phyloP scores from a whole-genome alignment of 2,888 invertebrate species.

The Pyrocoelia pectoralis region DNA sequence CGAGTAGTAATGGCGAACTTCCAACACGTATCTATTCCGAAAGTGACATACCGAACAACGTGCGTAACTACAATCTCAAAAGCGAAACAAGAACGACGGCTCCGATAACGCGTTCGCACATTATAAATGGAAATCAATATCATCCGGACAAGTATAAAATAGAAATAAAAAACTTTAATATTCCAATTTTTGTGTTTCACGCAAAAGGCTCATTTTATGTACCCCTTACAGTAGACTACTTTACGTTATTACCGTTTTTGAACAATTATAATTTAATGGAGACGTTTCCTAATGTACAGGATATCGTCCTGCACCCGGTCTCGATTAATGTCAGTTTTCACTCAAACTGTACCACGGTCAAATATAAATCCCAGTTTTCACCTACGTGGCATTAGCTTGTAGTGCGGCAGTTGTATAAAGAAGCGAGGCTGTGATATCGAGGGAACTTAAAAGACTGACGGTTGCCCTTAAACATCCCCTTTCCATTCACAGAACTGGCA shows the following conservation, averaged over 20 bases:
- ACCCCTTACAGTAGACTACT: constrained; percentile 82
- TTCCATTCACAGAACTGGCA: constrained; percentile 14
- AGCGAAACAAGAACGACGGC: constrained; percentile 1
- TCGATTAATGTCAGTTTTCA: constrained; percentile 88
- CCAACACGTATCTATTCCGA: constrained; percentile 17
- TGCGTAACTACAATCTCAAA: constrained; percentile 17
- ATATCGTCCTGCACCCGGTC: constrained; percentile 81
- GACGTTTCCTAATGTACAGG: constrained; percentile 63
- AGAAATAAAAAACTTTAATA: constrained; percentile 60
- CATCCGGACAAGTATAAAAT: constrained; percentile 9
- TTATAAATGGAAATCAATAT: constrained; percentile 9
- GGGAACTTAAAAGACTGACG: constrained; percentile 32
- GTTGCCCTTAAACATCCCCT: constrained; percentile 29
- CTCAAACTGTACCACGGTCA: constrained; percentile 35
- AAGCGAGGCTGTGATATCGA: constrained; percentile 30
- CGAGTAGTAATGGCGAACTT: constrained; percentile 47
- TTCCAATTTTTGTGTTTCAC: constrained; percentile 91
- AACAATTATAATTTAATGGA: constrained; percentile 68
- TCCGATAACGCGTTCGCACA: constrained; percentile 2
- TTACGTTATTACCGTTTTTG: constrained; percentile 74
- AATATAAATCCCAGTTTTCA: constrained; percentile 20
- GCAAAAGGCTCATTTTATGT: constrained; percentile 90
- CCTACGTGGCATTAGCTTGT: constrained; percentile 23
- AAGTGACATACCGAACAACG: constrained; percentile 4
- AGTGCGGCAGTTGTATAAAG: neutral